phyloP scores from a whole-genome alignment of 2,113 vertebrate genomes.

The Nerophis ophidion region DNA sequence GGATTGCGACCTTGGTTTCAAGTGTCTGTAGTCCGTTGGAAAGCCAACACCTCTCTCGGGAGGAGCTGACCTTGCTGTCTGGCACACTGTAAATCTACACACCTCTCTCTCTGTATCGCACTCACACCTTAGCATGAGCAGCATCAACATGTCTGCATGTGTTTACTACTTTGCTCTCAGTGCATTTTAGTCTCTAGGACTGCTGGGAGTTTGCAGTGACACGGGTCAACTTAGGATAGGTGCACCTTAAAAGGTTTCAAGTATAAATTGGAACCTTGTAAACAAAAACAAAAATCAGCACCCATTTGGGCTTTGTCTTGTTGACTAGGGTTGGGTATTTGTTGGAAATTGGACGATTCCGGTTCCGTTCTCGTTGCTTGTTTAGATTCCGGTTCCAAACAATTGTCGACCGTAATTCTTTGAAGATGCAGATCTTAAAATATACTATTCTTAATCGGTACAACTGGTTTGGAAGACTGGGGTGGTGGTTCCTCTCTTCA shows the following conservation, averaged over 20 bases:
- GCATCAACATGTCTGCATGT: slow-evolving; percentile 28
- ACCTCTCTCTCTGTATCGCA: slow-evolving; percentile 32
- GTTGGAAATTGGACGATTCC: too few relatives aligned
- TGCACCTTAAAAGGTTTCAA: background rate
- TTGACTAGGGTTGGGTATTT: too few relatives aligned
- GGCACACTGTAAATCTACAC: slow-evolving; percentile 58
- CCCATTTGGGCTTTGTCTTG: too few relatives aligned
- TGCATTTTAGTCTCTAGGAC: slow-evolving; percentile 2
- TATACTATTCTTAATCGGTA: too few relatives aligned
- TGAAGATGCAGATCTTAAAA: too few relatives aligned
- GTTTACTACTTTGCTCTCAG: slow-evolving; percentile 5
- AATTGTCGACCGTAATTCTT: too few relatives aligned
- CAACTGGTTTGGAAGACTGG: too few relatives aligned
- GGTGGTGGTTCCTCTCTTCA: too few relatives aligned
- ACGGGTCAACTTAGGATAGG: background rate
- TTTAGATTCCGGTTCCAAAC: too few relatives aligned
- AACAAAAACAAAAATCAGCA: too few relatives aligned
- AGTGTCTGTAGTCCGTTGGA: slow-evolving; percentile 68
- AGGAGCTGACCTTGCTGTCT: slow-evolving; percentile 72
- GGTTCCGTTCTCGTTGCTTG: too few relatives aligned
- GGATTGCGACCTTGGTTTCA: slow-evolving; percentile 71
- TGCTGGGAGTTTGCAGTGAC: background rate
- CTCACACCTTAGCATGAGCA: slow-evolving; percentile 12
- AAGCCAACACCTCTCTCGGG: slow-evolving; percentile 74
- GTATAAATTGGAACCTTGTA: background rate